Base-by-base conservation (phyloP, 2,888 invertebrate species). In the Catocala sponsa region DNA sequence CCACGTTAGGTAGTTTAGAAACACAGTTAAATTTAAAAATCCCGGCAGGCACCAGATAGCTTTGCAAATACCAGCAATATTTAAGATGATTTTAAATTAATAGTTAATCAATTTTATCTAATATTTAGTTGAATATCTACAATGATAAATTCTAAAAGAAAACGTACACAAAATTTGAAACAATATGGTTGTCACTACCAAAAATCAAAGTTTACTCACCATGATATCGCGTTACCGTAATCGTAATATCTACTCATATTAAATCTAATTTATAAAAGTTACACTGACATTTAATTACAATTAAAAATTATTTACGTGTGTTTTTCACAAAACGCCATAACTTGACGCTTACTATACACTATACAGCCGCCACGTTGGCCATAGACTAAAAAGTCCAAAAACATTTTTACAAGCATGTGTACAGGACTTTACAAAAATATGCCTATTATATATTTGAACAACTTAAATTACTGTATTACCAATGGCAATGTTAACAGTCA, bases 211-310 rank as follows among this genome's bases (percentile, higher is more conserved):
- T 77, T 73, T 81, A 94, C 95, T 94, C 76, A 95, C 95, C 95
- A 95, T 91, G 95, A 93, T 90, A 95, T 90, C 82, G 91, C 92
- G 88, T 91, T 95, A 88, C 91, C 86, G 89, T 92, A 95, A 90
- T 95, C 95, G 91, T 91, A 95, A 91, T 94, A 95, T 89, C 95
- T 92, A 89, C 91, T 95, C 95, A 95, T 95, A 88, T 88, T 92
- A 87, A 85, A 75, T 86, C 83, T 84, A 85, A 83, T 81, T 85
- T 84, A 84, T 65, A 81, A 81, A 83, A 85, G 78, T 76, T 83
- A 79, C 84, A 86, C 84, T 84, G 82, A 86, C 87, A 88, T 86
- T 89, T 81, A 87, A 59, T 80, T 77, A 82, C 83, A 78, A 80
- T 82, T 82, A 83, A 75, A 74, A 82, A 86, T 72, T 80, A 85